A percentile compares a stretch with the other conserved stretches of the same genome.
These are phyloP conservation scores for Gymnorhina tibicen DNA, from an alignment of 2,113 vertebrate genomes.

Conservation along the genomic window DNA sequence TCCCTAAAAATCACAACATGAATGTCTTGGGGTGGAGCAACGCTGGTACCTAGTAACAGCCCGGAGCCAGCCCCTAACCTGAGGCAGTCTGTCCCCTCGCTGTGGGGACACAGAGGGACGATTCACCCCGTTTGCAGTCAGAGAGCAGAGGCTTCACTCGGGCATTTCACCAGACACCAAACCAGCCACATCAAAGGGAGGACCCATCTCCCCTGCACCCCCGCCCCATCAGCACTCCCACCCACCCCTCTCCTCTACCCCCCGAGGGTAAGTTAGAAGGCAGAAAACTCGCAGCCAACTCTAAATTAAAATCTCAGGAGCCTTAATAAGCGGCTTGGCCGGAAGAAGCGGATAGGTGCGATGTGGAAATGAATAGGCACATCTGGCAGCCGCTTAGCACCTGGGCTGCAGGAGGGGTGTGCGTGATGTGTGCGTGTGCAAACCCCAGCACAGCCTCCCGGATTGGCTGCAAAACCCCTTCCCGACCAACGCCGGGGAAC, in stretches of 20 bases:
- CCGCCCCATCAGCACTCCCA: too few relatives aligned
- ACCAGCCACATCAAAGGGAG: accelerated
- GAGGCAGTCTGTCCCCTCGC: accelerated
- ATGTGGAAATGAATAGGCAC: conserved; percentile 29
- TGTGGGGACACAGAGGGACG: background rate
- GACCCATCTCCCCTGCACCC: accelerated
- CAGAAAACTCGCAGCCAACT: background rate
- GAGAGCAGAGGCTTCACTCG: accelerated
- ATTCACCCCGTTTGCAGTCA: accelerated
- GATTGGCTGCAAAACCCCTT: conserved; percentile 49
- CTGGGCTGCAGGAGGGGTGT: background rate
- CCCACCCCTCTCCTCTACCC: background rate
- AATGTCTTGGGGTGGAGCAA: background rate
- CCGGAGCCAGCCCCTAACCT: background rate
- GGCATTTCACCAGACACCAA: background rate
- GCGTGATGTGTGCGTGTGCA: background rate
- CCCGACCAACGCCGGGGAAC: background rate
- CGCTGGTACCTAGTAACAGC: background rate
- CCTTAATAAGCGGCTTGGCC: background rate
- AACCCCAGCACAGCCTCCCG: background rate
- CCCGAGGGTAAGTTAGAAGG: background rate
- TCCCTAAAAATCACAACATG: background rate
- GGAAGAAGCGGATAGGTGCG: conserved; percentile 10
- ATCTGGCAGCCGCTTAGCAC: conserved; percentile 27
- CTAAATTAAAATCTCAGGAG: conserved; percentile 27